Base-by-base conservation (phyloP, 2,113 vertebrate genomes). In the Pluvianellus socialis region DNA sequence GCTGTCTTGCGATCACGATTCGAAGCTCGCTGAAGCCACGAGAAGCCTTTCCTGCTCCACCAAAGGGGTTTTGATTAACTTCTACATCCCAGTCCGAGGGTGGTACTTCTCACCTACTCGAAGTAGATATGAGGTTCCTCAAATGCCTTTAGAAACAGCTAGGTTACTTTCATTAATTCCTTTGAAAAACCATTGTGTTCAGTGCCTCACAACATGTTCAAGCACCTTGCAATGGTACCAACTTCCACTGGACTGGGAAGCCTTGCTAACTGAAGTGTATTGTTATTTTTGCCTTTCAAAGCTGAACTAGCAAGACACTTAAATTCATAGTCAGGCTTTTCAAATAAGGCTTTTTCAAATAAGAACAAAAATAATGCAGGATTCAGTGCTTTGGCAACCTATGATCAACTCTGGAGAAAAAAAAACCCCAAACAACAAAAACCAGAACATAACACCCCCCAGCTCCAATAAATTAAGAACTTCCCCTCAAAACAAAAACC, bases 121-220 rank as follows among this genome's bases (percentile, higher is more conserved):
- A 49, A 73, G 42, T 17, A n/a, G 11, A 22, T 38, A 38, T 14
- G 14, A 50, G 24, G 44, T 58, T 81, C 38, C 56, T 47, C 32
- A 35, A 42, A 52, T 62, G 7, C 56, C 23, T 80, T 62, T 56
- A 56, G 62, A 45, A 22, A 62, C 14, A 30, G 5, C 47, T 58
- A 35, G 38, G 10, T 72, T 77, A 27, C 59, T 79, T 68, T 55
- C 24, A 16, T 30, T n/a, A 32, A 45, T 70, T 35, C 20, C 7
- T 33, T 58, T 79, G 61, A 75, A 72, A 75, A 84, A n/a, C 22
- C 5, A 14, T 16, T 56, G 40, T 52, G 21, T 59, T 75, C 30
- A 13, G 28, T 44, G 33, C 12, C 7, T 56, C 62, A 81, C 0
- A 3, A 42, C 19, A 4, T 2, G 7, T 44, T 44, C 3, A 11